Conservation (phyloP, 2,113 vertebrate genomes). For the Semicossyphus pulcher region DNA sequence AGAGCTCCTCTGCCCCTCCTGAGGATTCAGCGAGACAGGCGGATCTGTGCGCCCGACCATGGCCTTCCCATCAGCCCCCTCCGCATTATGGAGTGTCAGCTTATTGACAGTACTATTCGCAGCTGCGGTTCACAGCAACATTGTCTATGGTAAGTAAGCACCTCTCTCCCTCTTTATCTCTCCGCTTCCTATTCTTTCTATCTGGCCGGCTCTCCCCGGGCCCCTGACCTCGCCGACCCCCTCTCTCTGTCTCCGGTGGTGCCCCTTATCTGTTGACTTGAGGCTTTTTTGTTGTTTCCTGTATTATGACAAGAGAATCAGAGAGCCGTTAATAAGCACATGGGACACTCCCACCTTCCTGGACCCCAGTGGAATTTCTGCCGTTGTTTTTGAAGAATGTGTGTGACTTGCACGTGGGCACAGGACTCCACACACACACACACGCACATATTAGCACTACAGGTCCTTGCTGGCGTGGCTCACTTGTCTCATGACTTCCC, state of each 20-base stretch:
- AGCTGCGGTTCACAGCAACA: conserved; percentile 77
- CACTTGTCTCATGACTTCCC: neutral
- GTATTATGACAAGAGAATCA: conserved; percentile 73
- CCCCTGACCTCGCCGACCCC: conserved; percentile 59
- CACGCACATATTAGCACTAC: neutral
- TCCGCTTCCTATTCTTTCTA: conserved; percentile 11
- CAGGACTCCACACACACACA: neutral
- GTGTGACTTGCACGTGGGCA: conserved; percentile 61
- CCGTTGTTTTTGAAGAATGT: conserved; percentile 68
- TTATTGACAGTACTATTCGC: conserved; percentile 75
- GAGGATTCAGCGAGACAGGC: conserved; percentile 72
- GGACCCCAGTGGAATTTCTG: conserved; percentile 69
- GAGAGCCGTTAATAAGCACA: conserved; percentile 72
- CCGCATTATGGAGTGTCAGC: conserved; percentile 71
- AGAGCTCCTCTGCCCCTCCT: conserved; percentile 67
- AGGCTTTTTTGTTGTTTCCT: conserved; percentile 61
- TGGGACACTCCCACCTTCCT: conserved; percentile 63
- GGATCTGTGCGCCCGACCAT: conserved; percentile 72
- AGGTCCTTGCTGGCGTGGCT: conserved; percentile 9
- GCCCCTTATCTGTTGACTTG: conserved; percentile 70
- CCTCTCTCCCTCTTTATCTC: conserved; percentile 34
- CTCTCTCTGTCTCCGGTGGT: conserved; percentile 40
- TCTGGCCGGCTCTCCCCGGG: conserved; percentile 20
- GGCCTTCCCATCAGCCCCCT: conserved; percentile 79
- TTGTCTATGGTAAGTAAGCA: conserved; percentile 81